Evolutionary conservation across 1,140 invertebrate species (phyloP).

Genomic region (Diploscapter pachys): DNA sequence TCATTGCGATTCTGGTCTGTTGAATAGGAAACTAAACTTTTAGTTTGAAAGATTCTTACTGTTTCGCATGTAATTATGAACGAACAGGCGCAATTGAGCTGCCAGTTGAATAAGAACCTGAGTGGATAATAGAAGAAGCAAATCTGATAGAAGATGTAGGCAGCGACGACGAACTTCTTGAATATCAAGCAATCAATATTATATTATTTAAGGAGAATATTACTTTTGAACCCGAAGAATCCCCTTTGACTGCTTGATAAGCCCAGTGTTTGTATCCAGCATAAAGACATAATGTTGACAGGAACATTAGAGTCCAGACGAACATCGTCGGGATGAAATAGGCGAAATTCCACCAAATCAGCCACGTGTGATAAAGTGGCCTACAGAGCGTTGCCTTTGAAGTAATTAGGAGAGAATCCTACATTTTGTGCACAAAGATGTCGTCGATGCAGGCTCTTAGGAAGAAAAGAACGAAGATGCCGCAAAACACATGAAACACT

Average conservation of each 20-base stretch:
- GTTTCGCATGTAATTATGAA: conserved; percentile 59
- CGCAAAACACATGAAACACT: conserved; percentile 49
- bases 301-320: conserved; percentile 50
- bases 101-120: conserved; percentile 45
- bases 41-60: conserved; percentile 27
- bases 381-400: conserved; percentile 29
- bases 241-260: neutral
- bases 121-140: conserved; percentile 52
- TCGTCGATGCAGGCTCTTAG: conserved; percentile 42
- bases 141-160: conserved; percentile 42
- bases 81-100: conserved; percentile 54
- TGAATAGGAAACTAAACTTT: neutral
- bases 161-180: conserved; percentile 36
- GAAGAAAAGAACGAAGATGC: conserved; percentile 41
- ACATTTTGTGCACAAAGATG: conserved; percentile 42
- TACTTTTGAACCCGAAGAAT: no score
- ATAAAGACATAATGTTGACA: conserved; percentile 44
- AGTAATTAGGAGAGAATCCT: neutral
- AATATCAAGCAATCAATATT: conserved; percentile 23
- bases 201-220: neutral
- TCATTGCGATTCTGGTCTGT: conserved; percentile 57
- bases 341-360: conserved; percentile 53
- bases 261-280: conserved; percentile 11
- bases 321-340: conserved; percentile 46
- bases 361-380: conserved; percentile 50